A percentile compares a stretch with the other conserved stretches of the same genome.
phyloP scores from a whole-genome alignment of 2,888 invertebrate species.

The Pseudanteris insignis region DNA sequence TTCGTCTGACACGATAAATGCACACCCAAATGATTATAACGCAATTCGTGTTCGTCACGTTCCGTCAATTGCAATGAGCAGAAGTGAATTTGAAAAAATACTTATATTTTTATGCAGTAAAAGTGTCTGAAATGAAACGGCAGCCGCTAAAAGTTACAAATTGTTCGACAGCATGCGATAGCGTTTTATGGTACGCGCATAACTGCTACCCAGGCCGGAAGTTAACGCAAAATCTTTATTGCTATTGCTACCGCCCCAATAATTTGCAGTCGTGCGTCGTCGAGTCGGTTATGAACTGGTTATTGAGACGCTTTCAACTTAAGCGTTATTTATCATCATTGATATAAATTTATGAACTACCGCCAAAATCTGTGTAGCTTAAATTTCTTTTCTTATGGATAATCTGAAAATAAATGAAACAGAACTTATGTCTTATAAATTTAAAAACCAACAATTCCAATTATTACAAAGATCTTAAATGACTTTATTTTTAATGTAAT shows the following conservation, averaged over 20 bases:
- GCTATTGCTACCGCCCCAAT: constrained; percentile 39
- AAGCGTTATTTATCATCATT: constrained; percentile 30
- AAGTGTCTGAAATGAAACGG: constrained; percentile 29
- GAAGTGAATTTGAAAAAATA: constrained; percentile 28
- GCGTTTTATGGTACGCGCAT: constrained; percentile 37
- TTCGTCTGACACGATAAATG: too few relatives aligned
- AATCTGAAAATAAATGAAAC: too few relatives aligned
- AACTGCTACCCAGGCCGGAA: constrained; percentile 39
- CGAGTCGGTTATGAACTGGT: constrained; percentile 37
- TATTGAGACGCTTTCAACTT: constrained; percentile 33
- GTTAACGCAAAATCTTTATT: constrained; percentile 45
- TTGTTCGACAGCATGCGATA: constrained; percentile 40
- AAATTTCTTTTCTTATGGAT: too few relatives aligned
- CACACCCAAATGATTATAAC: too few relatives aligned
- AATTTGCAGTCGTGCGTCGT: constrained; percentile 39
- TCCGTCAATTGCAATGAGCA: too few relatives aligned
- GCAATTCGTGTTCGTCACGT: too few relatives aligned
- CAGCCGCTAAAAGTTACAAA: constrained; percentile 42
- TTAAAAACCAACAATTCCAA: too few relatives aligned
- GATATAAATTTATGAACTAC: too few relatives aligned
- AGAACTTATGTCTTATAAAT: too few relatives aligned
- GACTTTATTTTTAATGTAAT: too few relatives aligned
- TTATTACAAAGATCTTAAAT: too few relatives aligned
- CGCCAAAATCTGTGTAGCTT: too few relatives aligned
- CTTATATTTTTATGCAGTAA: constrained; percentile 14